Conservation (phyloP, 2,113 vertebrate species). For the Albula goreensis region DNA sequence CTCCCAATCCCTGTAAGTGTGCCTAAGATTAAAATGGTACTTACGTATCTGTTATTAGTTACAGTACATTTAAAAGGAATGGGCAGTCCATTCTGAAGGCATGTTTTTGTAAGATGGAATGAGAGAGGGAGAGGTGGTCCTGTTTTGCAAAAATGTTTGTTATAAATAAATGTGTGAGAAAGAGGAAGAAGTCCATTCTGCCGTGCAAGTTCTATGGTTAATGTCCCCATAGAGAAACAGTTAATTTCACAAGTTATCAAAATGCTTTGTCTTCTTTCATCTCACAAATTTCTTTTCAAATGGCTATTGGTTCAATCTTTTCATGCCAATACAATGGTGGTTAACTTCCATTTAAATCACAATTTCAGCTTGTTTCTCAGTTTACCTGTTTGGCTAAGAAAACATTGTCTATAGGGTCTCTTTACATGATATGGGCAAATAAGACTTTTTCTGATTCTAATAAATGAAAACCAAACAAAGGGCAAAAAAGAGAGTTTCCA, state of each 20-base stretch:
- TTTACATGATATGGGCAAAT: neutral
- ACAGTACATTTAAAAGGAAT: neutral
- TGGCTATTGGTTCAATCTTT: slow-evolving; percentile 40
- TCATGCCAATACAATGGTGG: slow-evolving; percentile 39
- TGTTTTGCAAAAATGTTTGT: slow-evolving; percentile 35
- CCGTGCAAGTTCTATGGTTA: slow-evolving; percentile 32
- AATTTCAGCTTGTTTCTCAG: neutral
- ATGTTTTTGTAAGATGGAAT: neutral
- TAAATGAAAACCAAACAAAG: slow-evolving; percentile 61
- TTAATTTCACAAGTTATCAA: slow-evolving; percentile 51
- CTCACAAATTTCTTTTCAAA: slow-evolving; percentile 9
- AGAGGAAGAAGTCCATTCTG: slow-evolving; percentile 56
- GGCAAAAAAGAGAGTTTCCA: slow-evolving; percentile 64
- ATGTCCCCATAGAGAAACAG: slow-evolving; percentile 48
- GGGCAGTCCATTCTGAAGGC: neutral
- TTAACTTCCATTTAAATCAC: neutral
- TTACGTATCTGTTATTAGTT: neutral
- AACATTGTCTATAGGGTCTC: neutral
- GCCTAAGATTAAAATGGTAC: neutral
- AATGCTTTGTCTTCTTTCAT: slow-evolving; percentile 50
- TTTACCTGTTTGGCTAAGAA: neutral
- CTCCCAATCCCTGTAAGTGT: neutral
- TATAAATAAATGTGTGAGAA: slow-evolving; percentile 41
- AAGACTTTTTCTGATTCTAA: slow-evolving; percentile 49
- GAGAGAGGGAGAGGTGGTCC: slow-evolving; percentile 9